Evolutionary conservation across 2,797 vertebrate species (phyloP), one percentile per base, ranked within the genome.

Genomic region (Dendrocincla tyrannina): DNA sequence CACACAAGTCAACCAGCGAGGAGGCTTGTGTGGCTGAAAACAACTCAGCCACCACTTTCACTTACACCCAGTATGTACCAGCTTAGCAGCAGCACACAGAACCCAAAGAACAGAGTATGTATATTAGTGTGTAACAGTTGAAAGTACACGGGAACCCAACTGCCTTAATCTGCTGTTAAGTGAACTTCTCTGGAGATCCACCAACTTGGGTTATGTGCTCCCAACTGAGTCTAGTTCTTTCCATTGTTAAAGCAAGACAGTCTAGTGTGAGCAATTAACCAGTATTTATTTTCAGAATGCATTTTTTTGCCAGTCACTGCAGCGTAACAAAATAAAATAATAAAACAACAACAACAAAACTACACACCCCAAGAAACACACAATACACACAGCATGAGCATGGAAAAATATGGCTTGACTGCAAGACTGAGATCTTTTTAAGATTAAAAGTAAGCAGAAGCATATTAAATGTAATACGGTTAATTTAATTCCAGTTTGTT

Each of bases 111-210:
- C 19, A 37, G 13, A 32, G 47, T 0, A 79, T 17, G 11, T 46
- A 53, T 9, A 52, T 2, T 4, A 3, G 39, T 6, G 11, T 25
- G 0, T 4, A 83, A 59, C 23, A 53, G 27, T 2, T 67, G 11
- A 60, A 4, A 80, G 44, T 4, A 33, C 5, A 55, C 2, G 4
- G 39, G 33, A 87, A 94, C 25, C 24, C 60, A 73, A 62, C 11
- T 59, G 10, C 58, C 70, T 44, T 41, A 53, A 59, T 19, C 41
- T 28, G 14, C 59, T 33, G 32, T 41, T 69, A 56, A 47, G 22
- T 6, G 3, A 75, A 72, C 39, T 17, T 83, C 49, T 74, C 56
- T 55, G 33, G 49, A 53, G 37, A 89, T 17, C 13, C 24, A 88
- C 24, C 74, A 56, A n/a, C 44, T 49, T 37, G 11, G 56, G 37